Evolutionary conservation across 2,888 invertebrate species (phyloP).

Genomic region (Drosophila emarginata): DNA sequence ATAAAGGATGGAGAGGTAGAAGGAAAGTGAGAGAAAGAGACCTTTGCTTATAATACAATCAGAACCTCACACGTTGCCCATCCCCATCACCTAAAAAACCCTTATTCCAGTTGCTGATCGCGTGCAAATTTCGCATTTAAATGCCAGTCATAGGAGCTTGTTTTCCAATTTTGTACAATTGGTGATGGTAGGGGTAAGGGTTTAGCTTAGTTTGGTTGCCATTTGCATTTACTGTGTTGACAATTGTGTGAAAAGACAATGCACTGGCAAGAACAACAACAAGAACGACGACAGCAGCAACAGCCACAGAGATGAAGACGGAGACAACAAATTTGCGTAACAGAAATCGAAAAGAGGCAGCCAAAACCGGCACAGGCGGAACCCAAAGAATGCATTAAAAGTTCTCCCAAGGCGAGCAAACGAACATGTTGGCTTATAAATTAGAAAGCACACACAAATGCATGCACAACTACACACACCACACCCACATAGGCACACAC

Average conservation of each 20-base stretch:
- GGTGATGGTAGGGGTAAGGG: background rate
- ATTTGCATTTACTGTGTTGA: slow-evolving; percentile 70
- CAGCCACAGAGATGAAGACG: slow-evolving; percentile 10
- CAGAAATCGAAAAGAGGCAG: slow-evolving; percentile 58
- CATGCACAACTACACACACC: background rate
- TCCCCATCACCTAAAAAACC: background rate
- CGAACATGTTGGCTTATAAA: slow-evolving; percentile 70
- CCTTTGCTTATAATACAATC: slow-evolving; percentile 65
- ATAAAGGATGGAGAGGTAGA: slow-evolving; percentile 8
- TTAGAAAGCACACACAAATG: slow-evolving; percentile 56
- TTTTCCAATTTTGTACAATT: slow-evolving; percentile 56
- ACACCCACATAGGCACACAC: slow-evolving; percentile 18
- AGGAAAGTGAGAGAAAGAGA: slow-evolving; percentile 31
- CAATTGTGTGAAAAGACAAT: slow-evolving; percentile 73
- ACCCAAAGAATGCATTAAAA: slow-evolving; percentile 62
- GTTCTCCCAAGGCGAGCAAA: slow-evolving; percentile 57
- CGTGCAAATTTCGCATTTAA: slow-evolving; percentile 77
- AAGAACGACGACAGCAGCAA: background rate
- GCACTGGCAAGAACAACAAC: slow-evolving; percentile 40
- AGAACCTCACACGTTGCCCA: slow-evolving; percentile 27
- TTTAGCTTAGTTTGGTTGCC: slow-evolving; percentile 14
- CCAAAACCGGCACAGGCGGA: slow-evolving; percentile 16
- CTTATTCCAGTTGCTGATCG: slow-evolving; percentile 64
- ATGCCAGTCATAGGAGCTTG: slow-evolving; percentile 72
- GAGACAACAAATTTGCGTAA: slow-evolving; percentile 61